Evolutionary conservation across 2,113 vertebrate genomes (phyloP).

Genomic region (Aramus guarauna): DNA sequence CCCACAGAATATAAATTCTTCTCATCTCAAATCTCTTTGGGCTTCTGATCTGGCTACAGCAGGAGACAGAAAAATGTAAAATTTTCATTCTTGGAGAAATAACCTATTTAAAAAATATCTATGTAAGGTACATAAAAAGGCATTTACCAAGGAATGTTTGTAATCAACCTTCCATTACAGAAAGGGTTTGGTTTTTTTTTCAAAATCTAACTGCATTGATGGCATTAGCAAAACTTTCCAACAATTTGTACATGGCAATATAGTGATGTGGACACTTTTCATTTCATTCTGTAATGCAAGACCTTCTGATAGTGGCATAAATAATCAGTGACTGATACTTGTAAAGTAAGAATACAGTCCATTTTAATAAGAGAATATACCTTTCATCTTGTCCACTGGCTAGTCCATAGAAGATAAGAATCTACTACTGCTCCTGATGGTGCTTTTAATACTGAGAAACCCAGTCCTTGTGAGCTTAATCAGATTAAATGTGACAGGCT

Average conservation of each 20-base stretch:
- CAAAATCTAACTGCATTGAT: neutral
- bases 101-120: neutral
- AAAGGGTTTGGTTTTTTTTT: neutral
- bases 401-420: neutral
- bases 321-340: neutral
- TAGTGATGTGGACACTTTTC: neutral
- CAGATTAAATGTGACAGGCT: neutral
- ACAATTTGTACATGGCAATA: neutral
- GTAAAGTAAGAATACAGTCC: neutral
- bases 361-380: neutral
- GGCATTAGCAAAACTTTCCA: neutral
- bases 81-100: neutral
- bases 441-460: neutral
- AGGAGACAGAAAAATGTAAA: neutral
- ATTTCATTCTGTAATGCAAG: neutral
- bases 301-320: neutral
- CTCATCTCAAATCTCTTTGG: neutral
- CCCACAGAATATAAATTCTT: neutral
- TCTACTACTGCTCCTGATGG: neutral
- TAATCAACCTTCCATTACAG: neutral
- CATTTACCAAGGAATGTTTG: neutral
- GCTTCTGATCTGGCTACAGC: neutral
- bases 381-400: neutral
- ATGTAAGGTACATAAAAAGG: neutral
- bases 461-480: neutral